Base-by-base conservation (phyloP, 1,140 invertebrate species). In the Rhyzopertha dominica region DNA sequence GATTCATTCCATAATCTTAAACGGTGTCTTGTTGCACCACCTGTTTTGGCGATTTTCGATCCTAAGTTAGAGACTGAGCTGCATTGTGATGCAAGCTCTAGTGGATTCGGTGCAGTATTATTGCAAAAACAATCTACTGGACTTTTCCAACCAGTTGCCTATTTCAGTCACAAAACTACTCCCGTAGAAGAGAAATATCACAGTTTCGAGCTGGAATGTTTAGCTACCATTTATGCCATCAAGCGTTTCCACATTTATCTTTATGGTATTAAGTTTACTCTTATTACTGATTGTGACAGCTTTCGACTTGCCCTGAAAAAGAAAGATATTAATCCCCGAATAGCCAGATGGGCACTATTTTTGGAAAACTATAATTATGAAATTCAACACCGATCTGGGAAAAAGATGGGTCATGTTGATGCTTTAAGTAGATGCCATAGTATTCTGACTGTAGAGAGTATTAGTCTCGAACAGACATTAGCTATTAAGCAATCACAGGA, bases 261-360 rank as follows among this genome's bases (percentile, higher is more conserved):
- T 5, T 4, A 10, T 13, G 29, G 29, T 4, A 31, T 31, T 10
- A 4, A 17, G 4, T 42, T 19, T 23, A 42, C 18, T 14, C 30
- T 42, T 4, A 29, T 42, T n/a, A 42, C 40, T 14, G 26, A 38
- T 35, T 36, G 34, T 18, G 12, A 44, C 17, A 10, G 8, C 10
- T 10, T 38, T n/a, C 28, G 25, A 20, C 10, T 58, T 5, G 62
- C 63, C 13, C 49, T 59, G 39, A 45, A 26, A 4, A 65, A 65
- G 50, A 66, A 61, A 43, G 62, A 67, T 38, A 26, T 66, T 4
- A 47, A 53, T 12, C 56, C 62, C 5, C 39, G 60, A 25, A 58
- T 59, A 12, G 58, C 53, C n/a, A 43, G 59, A 5, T n/a, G n/a
- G n/a, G n/a, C n/a, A n/a, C n/a, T n/a, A n/a, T n/a, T n/a, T n/a